Evolutionary conservation across 2,113 vertebrate genomes (phyloP).

Genomic region (Limanda limanda): DNA sequence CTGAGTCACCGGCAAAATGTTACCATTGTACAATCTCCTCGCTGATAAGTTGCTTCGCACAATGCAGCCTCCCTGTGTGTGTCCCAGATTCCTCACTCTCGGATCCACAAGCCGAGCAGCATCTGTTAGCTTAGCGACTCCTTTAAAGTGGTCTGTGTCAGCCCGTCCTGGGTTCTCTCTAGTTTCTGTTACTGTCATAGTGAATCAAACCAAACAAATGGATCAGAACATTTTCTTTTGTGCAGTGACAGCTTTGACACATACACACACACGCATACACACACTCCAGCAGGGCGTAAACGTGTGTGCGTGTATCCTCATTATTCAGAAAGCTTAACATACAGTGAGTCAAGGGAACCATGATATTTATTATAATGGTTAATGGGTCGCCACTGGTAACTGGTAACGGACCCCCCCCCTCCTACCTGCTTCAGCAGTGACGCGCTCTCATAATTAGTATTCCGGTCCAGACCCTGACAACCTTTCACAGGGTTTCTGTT

Average conservation of each 20-base stretch:
- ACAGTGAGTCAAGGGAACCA: slow-evolving; percentile 9
- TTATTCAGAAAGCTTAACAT: neutral
- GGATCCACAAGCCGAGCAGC: neutral
- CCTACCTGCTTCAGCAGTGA: slow-evolving; percentile 24
- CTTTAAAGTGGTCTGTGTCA: slow-evolving; percentile 9
- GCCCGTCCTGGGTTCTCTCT: neutral
- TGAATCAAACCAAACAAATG: slow-evolving; percentile 8
- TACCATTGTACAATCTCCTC: neutral
- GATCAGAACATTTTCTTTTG: neutral
- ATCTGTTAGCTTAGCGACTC: neutral
- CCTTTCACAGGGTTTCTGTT: slow-evolving; percentile 61
- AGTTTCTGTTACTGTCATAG: neutral
- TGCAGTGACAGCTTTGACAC: neutral
- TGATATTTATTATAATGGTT: slow-evolving; percentile 43
- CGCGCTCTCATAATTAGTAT: slow-evolving; percentile 60
- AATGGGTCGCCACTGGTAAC: slow-evolving; percentile 17
- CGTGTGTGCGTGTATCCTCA: neutral
- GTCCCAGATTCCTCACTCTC: neutral
- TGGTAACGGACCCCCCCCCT: slow-evolving; percentile 13
- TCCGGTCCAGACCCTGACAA: slow-evolving; percentile 51
- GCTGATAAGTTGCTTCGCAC: neutral
- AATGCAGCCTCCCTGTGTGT: slow-evolving; percentile 7
- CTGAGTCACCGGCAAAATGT: neutral
- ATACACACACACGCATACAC: neutral
- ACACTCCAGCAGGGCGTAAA: neutral